These are phyloP conservation scores for Hofmannophila pseudospretella DNA, from an alignment of 2,888 invertebrate species.

Conservation along the genomic window DNA sequence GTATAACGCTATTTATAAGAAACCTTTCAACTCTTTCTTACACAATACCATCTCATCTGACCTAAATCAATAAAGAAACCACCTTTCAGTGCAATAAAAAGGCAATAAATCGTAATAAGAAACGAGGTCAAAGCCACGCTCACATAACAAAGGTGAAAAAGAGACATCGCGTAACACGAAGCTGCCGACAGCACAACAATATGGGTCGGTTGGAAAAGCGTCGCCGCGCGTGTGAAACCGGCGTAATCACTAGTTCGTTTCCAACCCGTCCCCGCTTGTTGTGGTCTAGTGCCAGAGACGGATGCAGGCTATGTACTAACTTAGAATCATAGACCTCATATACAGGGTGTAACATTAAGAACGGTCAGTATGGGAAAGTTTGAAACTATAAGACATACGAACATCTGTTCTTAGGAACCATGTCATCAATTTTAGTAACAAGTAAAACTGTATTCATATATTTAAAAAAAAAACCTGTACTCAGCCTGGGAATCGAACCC, in stretches of 20 bases:
- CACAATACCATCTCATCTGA: not conserved
- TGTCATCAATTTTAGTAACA: too few relatives aligned
- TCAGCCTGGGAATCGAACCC: too few relatives aligned
- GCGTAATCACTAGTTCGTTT: not conserved
- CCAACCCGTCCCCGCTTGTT: not conserved
- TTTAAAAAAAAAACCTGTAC: too few relatives aligned
- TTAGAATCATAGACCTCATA: too few relatives aligned
- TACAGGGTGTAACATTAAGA: too few relatives aligned
- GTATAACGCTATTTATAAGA: too few relatives aligned
- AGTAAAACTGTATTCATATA: too few relatives aligned
- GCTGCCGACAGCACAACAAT: slow-evolving; percentile 16
- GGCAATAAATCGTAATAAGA: not conserved
- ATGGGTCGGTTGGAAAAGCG: slow-evolving; percentile 28
- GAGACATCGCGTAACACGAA: slow-evolving; percentile 8
- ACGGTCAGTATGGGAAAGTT: too few relatives aligned
- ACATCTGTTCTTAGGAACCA: too few relatives aligned
- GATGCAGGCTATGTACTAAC: not conserved
- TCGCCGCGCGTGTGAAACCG: slow-evolving; percentile 29
- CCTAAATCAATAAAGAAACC: not conserved
- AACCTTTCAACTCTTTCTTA: not conserved
- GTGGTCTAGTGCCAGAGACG: not conserved
- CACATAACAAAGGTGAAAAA: slow-evolving; percentile 9
- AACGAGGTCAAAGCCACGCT: slow-evolving; percentile 11
- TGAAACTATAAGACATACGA: too few relatives aligned
- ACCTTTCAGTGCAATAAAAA: slow-evolving; percentile 2